Base-by-base conservation (phyloP, 2,797 vertebrate species). In the Rhinichthys osculus region DNA sequence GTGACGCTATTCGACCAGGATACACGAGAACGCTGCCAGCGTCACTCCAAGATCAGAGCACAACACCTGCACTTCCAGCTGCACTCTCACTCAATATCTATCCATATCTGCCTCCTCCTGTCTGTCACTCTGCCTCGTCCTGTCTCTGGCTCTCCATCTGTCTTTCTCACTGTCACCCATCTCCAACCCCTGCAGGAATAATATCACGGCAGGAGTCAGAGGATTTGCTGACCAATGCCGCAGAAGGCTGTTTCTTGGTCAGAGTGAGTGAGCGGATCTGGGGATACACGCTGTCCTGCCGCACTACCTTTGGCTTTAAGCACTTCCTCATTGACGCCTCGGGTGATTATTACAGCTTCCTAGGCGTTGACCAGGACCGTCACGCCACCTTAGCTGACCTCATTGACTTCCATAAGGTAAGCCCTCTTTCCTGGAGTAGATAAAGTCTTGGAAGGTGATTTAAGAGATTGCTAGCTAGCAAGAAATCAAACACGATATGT, bases 381-480 rank as follows among this genome's bases (percentile, higher is more conserved):
- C 97, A 97, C 0, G 94, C 95, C 38, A 97, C 96, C 0, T 95
- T 97, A 90, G 95, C 96, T 0, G 96, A 97, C 87, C 96, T 97
- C 86, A 92, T 97, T 90, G 94, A 96, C 92, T 97, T 97, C 91
- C 97, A 97, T 91, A 97, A 96, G 96, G 97, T 97, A 94, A 82
- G 57, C 21, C 54, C 7, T n/a, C 69, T 66, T 66, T 33, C 27
- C 14, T 33, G 14, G 14, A 66, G 27, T 66, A 66, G 6, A 64
- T 16, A 33, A 64, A 30, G 59, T 64, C 59, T 30, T 64, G n/a
- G 27, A 30, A 64, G 13, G 62, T 2, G n/a, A 64, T 64, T 66
- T 33, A 66, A 66, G 62, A 66, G 13, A 30, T 66, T 33, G 62
- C 1, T 33, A 64, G 14, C 5, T 64, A 7, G 62, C 27, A 66